Base-by-base conservation (phyloP, 2,888 invertebrate genomes). In the Diarsia brunnea region DNA sequence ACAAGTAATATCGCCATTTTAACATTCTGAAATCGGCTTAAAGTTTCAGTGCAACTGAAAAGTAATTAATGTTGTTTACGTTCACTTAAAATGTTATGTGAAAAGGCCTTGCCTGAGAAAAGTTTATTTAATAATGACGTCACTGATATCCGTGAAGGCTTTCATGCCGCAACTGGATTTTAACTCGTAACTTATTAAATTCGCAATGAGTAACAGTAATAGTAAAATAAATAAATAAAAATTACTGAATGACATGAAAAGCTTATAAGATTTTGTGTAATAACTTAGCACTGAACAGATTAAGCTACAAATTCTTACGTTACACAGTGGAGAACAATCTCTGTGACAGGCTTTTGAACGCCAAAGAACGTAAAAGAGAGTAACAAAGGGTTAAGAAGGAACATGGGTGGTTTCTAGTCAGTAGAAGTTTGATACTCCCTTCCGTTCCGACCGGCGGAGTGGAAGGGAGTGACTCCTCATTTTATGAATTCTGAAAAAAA, bases 1-100 rank as follows among this genome's bases (percentile, higher is more conserved):
- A 64, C 78, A 49, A 60, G 14, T 64, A n/a, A 16, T 73, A 69
- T 60, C 19, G 19, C n/a, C 24, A 77, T 55, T 76, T 60, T 27
- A 47, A 72, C 21, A 53, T 65, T 65, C 24, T 3, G 38, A 55
- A 73, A 73, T 73, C 16, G 58, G 47, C 16, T 65, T 78, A 63
- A 24, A 67, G 67, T 77, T 66, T 49, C 47, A 58, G 21, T 16
- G 12, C 24, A 10, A 69, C 69, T 69, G 38, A 73, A 67, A 69
- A 21, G 61, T 82, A 58, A 66, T 43, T 69, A 70, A 47, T 61
- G 27, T 47, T 65, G n/a, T 65, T 55, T 24, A 49, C 65, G 51
- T 70, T 58, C 10, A 19, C 31, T 49, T 60, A n/a, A 61, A 79
- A 63, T 38, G 14, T 51, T 38, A 31, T 51, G n/a, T 47, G 24